These are phyloP conservation scores for Hypanus sabinus DNA, from an alignment of 2,113 vertebrate genomes.

Conservation along the genomic window DNA sequence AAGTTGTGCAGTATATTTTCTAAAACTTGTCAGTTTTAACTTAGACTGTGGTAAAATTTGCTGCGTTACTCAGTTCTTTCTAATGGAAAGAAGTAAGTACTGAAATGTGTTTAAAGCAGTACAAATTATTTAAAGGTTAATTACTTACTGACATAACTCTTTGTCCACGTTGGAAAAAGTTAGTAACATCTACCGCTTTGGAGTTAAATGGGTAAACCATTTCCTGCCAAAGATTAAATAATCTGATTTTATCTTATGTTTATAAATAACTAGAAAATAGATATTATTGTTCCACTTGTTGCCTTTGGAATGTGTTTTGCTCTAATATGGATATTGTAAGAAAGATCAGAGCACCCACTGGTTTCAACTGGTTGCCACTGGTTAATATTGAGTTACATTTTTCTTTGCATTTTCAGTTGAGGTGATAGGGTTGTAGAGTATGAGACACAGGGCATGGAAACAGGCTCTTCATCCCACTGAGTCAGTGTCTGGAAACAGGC, in stretches of 20 bases:
- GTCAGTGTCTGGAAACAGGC: too few relatives aligned
- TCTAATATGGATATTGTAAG: not conserved
- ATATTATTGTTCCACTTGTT: not conserved
- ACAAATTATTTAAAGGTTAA: not conserved
- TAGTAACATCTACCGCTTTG: too few relatives aligned
- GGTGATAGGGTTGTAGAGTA: too few relatives aligned
- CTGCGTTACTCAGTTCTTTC: not conserved
- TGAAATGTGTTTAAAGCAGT: not conserved
- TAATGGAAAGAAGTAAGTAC: not conserved
- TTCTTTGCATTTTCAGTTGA: too few relatives aligned
- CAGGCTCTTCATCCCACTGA: too few relatives aligned
- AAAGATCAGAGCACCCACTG: not conserved
- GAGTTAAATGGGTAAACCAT: constrained; percentile 1
- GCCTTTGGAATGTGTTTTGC: not conserved
- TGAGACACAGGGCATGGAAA: too few relatives aligned
- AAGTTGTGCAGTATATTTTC: not conserved
- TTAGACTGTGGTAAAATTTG: not conserved
- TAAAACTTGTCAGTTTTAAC: not conserved
- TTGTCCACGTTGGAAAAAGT: not conserved
- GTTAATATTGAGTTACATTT: not conserved
- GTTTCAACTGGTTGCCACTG: not conserved
- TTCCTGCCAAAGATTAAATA: not conserved
- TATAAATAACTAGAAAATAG: not conserved
- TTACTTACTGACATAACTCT: not conserved
- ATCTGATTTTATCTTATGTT: not conserved